A percentile compares a stretch with the other conserved stretches of the same genome.
phyloP scores from a whole-genome alignment of 1,140 invertebrate genomes.

The Drosophila tristis region DNA sequence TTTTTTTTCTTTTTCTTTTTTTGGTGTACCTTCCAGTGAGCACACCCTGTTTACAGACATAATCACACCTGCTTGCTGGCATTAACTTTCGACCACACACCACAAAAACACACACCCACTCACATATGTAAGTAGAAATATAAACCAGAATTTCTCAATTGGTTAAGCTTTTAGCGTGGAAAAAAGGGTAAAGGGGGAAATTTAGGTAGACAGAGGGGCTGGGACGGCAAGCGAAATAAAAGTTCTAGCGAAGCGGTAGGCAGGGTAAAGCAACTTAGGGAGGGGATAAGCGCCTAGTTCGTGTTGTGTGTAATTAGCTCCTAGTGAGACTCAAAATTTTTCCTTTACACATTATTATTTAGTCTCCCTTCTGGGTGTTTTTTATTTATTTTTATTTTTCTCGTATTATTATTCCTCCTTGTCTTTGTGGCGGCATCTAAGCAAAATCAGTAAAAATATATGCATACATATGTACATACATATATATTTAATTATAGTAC shows the following conservation, averaged over 20 bases:
- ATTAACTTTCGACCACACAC: conserved; percentile 32
- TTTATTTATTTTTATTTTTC: conserved; percentile 30
- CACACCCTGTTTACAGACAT: too few relatives aligned
- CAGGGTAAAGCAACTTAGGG: conserved; percentile 26
- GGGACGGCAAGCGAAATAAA: conserved; percentile 27
- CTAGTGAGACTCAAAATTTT: conserved; percentile 29
- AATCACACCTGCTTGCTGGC: neutral
- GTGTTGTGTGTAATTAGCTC: conserved; percentile 22
- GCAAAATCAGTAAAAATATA: conserved; percentile 62
- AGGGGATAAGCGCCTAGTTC: conserved; percentile 14
- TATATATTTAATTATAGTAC: conserved; percentile 53
- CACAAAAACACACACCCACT: too few relatives aligned
- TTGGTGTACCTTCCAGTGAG: too few relatives aligned
- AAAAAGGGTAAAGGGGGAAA: neutral
- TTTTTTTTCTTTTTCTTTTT: too few relatives aligned
- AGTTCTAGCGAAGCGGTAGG: conserved; percentile 25
- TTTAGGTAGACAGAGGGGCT: too few relatives aligned
- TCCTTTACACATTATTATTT: conserved; percentile 1
- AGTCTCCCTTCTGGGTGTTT: conserved; percentile 3
- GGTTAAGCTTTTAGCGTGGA: conserved; percentile 13
- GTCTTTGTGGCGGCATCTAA: conserved; percentile 35
- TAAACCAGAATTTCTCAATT: conserved; percentile 20
- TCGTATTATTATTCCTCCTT: conserved; percentile 11
- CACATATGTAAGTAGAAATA: conserved; percentile 26
- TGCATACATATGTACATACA: conserved; percentile 37